These are phyloP conservation scores for Stictocephala bisonia DNA, from an alignment of 2,888 invertebrate species.

Conservation along the genomic window DNA sequence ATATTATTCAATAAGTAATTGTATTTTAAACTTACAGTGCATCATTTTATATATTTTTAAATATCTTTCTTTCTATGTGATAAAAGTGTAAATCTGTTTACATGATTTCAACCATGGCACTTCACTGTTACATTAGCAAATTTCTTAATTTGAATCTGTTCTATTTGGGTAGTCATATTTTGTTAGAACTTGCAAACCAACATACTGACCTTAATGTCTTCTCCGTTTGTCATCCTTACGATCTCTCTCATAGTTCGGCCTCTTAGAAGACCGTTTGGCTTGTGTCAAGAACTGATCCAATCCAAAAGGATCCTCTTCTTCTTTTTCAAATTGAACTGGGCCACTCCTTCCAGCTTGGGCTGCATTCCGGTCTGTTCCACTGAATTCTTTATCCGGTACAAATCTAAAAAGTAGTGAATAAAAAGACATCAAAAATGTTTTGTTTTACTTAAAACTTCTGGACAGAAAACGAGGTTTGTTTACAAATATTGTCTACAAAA, in stretches of 20 bases:
- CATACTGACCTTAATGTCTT: slow-evolving; percentile 56
- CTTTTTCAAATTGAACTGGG: slow-evolving; percentile 92
- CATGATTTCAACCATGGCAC: no score
- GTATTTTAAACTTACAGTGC: no score
- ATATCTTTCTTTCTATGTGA: no score
- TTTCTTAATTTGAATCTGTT: no score
- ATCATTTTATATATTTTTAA: no score
- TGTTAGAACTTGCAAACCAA: no score
- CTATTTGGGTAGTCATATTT: no score
- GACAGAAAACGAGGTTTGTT: background rate
- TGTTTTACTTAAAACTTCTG: background rate
- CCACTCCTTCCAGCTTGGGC: slow-evolving; percentile 78
- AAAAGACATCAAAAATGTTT: slow-evolving; percentile 2
- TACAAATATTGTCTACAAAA: no score
- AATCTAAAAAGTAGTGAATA: slow-evolving; percentile 76
- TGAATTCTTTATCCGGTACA: slow-evolving; percentile 97
- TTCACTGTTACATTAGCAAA: no score
- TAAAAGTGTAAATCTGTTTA: no score
- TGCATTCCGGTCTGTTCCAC: slow-evolving; percentile 82
- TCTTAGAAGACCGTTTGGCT: slow-evolving; percentile 86
- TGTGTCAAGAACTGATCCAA: slow-evolving; percentile 98
- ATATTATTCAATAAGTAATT: no score
- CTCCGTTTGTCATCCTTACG: slow-evolving; percentile 67
- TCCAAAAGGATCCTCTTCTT: slow-evolving; percentile 93
- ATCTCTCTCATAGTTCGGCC: slow-evolving; percentile 69